A percentile compares a stretch with the other conserved stretches of the same genome.
phyloP scores from a whole-genome alignment of 2,797 vertebrate species.

The Fistularia tabacaria region DNA sequence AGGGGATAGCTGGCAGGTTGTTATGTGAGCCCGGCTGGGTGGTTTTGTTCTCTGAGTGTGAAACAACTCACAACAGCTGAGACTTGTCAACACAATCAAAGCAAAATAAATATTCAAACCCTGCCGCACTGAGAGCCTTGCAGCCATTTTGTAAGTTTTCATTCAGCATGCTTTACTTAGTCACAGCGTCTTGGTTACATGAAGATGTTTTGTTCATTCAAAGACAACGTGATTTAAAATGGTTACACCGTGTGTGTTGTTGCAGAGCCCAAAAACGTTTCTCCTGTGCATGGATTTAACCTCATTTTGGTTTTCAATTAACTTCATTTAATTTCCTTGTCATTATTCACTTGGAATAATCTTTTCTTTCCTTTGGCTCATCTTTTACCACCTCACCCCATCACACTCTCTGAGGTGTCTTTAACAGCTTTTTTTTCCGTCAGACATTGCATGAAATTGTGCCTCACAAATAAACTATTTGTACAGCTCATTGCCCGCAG shows the following conservation, averaged over 20 bases:
- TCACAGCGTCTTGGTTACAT: background rate
- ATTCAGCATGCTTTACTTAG: too few relatives aligned
- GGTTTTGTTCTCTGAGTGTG: background rate
- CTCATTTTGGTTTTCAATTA: slow-evolving; percentile 29
- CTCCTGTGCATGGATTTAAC: slow-evolving; percentile 30
- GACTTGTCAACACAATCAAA: background rate
- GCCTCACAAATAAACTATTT: too few relatives aligned
- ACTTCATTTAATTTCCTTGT: background rate
- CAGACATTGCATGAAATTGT: too few relatives aligned
- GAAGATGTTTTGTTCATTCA: slow-evolving; percentile 15
- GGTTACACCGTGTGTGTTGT: slow-evolving; percentile 8
- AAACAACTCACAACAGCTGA: background rate
- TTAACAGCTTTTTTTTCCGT: background rate
- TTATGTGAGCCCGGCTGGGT: background rate
- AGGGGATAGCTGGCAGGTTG: background rate
- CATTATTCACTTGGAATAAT: slow-evolving; percentile 16
- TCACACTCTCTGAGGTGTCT: background rate
- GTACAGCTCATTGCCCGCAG: too few relatives aligned
- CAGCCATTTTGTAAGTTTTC: background rate
- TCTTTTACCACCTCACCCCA: background rate
- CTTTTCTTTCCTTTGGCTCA: too few relatives aligned
- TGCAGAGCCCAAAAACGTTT: slow-evolving; percentile 13
- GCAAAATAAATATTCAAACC: background rate
- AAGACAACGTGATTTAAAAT: slow-evolving; percentile 29
- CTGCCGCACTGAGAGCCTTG: background rate